Evolutionary conservation across 2,113 vertebrate genomes (phyloP), one percentile per base, ranked within the genome.

Genomic region (Cebus imitator): DNA sequence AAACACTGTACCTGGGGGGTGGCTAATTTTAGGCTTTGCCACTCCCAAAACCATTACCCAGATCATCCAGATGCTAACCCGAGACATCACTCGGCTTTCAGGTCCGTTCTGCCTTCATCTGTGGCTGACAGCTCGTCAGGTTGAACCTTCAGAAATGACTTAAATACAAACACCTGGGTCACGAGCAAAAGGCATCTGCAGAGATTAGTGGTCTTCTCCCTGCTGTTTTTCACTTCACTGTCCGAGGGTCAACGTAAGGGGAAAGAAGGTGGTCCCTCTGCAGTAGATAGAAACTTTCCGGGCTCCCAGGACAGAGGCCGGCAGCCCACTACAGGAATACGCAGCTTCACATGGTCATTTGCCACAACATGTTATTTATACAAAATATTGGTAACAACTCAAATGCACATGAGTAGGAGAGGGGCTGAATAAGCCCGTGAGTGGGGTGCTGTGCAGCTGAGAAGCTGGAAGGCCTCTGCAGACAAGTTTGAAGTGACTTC

Each of bases 1-100:
- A 45, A 0, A 5, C 6, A 6, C 10, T 4, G 4, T 13, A 17
- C 27, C 50, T 43, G 3, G 0, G 48, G 0, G 52, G 17, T 1
- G 1, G 12, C 32, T n/a, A 1, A 32, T 27, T 45, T 32, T 16
- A 43, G 87, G 43, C 18, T 83, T 45, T 32, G 10, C 57, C 7
- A 2, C 32, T 25, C 61, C 35, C 35, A 10, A 13, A 18, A 64
- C 14, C 21, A 6, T 61, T 52, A 5, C 7, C 48, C 17, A 20
- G 5, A 45, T 13, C 23, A 13, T 21, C 43, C 50, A 11, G 80
- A 3, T 40, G 43, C 43, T 30, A 7, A 0, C 2, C 0, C 0
- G n/a, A 5, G 12, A 58, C 25, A 40, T 6, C 66, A 35, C 48
- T n/a, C 50, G 16, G 37, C 35, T 37, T 8, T 17, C 30, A 50